Percentiles rank a stretch among this genome's conserved stretches.
These are phyloP conservation scores for Plodia interpunctella DNA, from an alignment of 1,140 invertebrate genomes.

Conservation along the genomic window DNA sequence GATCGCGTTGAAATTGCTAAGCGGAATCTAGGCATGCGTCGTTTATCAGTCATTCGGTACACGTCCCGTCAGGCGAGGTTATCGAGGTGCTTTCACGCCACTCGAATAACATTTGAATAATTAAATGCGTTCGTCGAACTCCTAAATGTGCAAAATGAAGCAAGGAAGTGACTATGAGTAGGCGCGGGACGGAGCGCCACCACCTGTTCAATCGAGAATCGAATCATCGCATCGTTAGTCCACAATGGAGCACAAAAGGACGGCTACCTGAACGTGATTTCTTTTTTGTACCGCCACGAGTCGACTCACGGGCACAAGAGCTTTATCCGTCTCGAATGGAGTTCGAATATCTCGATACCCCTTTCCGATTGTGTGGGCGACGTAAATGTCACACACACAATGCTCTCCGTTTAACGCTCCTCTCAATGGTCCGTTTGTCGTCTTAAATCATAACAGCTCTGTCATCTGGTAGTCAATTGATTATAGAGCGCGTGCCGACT, in stretches of 20 bases:
- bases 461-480: conserved; percentile 29
- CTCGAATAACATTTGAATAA: conserved; percentile 72
- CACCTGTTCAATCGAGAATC: conserved; percentile 39
- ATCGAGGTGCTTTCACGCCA: conserved; percentile 69
- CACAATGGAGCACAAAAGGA: conserved; percentile 47
- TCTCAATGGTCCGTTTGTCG: conserved; percentile 31
- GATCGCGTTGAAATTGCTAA: conserved; percentile 17
- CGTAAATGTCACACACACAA: conserved; percentile 49
- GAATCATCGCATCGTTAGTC: conserved; percentile 51
- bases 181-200: conserved; percentile 4
- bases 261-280: conserved; percentile 49
- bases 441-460: conserved; percentile 53
- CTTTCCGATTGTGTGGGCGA: conserved; percentile 47
- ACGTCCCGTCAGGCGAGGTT: conserved; percentile 57
- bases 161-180: conserved; percentile 18
- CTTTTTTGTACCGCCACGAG: conserved; percentile 20
- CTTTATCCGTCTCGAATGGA: conserved; percentile 23
- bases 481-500: conserved; percentile 34
- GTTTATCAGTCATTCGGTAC: conserved; percentile 58
- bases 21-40: conserved; percentile 36
- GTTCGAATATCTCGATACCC: conserved; percentile 37
- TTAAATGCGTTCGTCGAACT: conserved; percentile 66
- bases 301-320: conserved; percentile 7
- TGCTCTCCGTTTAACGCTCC: conserved; percentile 40
- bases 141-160: conserved; percentile 54